Evolutionary conservation across 2,113 vertebrate genomes (phyloP).

Genomic region (Thalassoma bifasciatum): DNA sequence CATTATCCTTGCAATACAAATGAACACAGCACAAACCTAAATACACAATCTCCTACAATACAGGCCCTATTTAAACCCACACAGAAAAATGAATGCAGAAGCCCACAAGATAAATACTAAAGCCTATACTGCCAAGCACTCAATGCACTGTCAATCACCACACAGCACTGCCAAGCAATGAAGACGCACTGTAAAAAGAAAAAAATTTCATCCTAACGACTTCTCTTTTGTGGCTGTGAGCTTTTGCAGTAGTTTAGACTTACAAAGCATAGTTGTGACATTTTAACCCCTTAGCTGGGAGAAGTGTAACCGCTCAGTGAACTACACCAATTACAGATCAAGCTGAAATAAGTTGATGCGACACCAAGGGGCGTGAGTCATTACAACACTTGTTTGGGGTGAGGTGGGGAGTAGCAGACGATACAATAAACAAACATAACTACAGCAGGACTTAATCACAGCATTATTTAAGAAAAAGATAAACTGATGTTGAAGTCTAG

Average conservation of each 20-base stretch:
- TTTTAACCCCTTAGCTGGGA: slow-evolving; percentile 46
- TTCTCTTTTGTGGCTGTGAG: slow-evolving; percentile 38
- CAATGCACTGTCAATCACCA: slow-evolving; percentile 73
- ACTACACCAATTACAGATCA: slow-evolving; percentile 32
- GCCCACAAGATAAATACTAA: slow-evolving; percentile 55
- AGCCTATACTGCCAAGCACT: slow-evolving; percentile 80
- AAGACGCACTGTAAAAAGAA: slow-evolving; percentile 51
- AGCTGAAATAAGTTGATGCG: slow-evolving; percentile 26
- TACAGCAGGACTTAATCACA: slow-evolving; percentile 43
- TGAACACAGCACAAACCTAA: slow-evolving; percentile 67
- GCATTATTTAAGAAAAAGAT: slow-evolving; percentile 19
- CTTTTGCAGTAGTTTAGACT: slow-evolving; percentile 51
- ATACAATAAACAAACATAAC: slow-evolving; percentile 27
- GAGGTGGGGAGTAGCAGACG: slow-evolving; percentile 26
- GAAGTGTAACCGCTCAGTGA: slow-evolving; percentile 20
- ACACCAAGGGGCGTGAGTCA: slow-evolving; percentile 28
- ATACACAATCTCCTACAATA: slow-evolving; percentile 48
- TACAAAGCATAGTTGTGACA: slow-evolving; percentile 49
- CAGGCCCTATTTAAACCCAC: slow-evolving; percentile 55
- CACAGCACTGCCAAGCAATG: slow-evolving; percentile 73
- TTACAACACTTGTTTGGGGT: slow-evolving; percentile 24
- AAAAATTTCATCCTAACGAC: slow-evolving; percentile 43
- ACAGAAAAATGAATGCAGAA: slow-evolving; percentile 60
- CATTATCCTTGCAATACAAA: slow-evolving; percentile 59
- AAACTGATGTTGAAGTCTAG: slow-evolving; percentile 15